A percentile compares a stretch with the other conserved stretches of the same genome.
phyloP scores from a whole-genome alignment of 2,888 invertebrate genomes.

The Trypoxylon attenuatum region DNA sequence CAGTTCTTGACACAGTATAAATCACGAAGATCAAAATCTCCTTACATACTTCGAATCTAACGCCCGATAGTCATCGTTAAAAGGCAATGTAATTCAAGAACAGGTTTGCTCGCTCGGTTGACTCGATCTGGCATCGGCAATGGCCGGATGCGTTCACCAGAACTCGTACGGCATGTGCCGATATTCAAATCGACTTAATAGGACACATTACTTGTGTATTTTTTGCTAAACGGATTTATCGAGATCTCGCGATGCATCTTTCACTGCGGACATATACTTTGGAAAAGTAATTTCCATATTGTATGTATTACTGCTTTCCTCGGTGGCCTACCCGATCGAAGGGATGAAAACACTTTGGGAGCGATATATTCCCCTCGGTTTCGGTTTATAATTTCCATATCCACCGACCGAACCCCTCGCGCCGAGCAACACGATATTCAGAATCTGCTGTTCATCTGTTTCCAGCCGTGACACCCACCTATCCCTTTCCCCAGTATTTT shows the following conservation, averaged over 20 bases:
- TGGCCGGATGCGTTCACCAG: too few relatives aligned
- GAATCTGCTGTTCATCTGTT: constrained; percentile 52
- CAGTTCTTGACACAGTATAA: constrained; percentile 35
- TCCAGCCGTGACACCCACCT: constrained; percentile 48
- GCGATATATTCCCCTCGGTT: neutral
- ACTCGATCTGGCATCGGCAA: neutral
- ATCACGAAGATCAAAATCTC: constrained; percentile 43
- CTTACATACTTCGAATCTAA: constrained; percentile 17
- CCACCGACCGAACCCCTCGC: constrained; percentile 28
- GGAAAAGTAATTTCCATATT: neutral
- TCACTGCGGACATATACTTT: neutral
- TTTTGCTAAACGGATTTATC: neutral
- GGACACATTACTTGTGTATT: neutral
- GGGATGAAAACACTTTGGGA: neutral
- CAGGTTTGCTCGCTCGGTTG: neutral
- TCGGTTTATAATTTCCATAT: constrained; percentile 3
- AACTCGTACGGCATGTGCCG: neutral
- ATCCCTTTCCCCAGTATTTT: constrained; percentile 27
- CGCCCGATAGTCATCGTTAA: neutral
- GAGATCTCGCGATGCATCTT: neutral
- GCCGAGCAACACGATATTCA: constrained; percentile 51
- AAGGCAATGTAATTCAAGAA: neutral
- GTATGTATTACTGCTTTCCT: neutral
- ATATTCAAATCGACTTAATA: neutral
- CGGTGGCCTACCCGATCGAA: neutral